phyloP scores from a whole-genome alignment of 1,140 invertebrate genomes.

The Pachypsylla venusta region DNA sequence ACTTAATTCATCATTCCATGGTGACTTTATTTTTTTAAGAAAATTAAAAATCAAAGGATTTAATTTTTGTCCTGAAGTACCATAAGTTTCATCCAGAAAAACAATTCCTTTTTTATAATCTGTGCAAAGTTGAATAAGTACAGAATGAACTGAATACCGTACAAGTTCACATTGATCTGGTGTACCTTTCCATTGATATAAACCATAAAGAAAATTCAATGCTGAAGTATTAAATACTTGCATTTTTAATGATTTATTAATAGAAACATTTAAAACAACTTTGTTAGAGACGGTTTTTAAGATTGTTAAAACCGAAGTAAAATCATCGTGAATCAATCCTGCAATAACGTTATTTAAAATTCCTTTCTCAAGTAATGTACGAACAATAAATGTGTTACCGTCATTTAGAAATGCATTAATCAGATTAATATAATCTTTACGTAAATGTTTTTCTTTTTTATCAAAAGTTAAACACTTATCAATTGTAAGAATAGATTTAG shows the following conservation, averaged over 20 bases:
- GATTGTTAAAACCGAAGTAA: neutral
- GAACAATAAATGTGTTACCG: neutral
- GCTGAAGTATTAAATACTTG: neutral
- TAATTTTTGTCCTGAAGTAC: neutral
- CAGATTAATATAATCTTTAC: constrained; percentile 8
- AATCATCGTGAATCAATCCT: neutral
- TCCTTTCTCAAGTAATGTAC: constrained; percentile 2
- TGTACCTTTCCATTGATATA: constrained; percentile 4
- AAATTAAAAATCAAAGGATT: constrained; percentile 6
- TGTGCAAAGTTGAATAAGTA: neutral
- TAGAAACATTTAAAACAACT: neutral
- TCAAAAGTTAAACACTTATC: neutral
- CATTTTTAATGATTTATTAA: constrained; percentile 2
- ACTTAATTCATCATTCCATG: neutral
- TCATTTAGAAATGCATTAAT: neutral
- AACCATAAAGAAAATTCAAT: neutral
- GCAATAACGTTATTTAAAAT: neutral
- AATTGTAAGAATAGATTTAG: neutral
- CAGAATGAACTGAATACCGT: neutral
- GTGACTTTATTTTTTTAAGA: neutral
- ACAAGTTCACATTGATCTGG: constrained; percentile 4
- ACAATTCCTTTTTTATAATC: constrained; percentile 8
- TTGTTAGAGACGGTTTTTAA: neutral
- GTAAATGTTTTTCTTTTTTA: constrained; percentile 1
- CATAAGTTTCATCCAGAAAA: neutral